Conservation (phyloP, 2,113 vertebrate species). For the Hyaena hyaena region DNA sequence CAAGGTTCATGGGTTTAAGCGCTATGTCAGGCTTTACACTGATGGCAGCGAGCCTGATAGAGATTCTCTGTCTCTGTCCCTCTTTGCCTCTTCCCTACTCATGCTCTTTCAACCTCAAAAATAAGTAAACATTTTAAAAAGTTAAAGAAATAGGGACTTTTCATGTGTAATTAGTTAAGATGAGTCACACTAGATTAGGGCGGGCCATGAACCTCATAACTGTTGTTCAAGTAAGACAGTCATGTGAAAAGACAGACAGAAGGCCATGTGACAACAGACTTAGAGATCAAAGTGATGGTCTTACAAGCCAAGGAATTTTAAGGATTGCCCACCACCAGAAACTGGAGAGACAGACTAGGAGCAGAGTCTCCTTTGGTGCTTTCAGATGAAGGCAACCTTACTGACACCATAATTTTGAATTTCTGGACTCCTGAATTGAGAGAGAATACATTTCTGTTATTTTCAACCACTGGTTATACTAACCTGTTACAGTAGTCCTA, state of each 20-base stretch:
- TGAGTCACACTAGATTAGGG: not conserved
- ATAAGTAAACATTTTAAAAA: no score
- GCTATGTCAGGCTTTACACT: no score
- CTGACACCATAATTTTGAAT: not conserved
- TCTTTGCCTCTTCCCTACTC: no score
- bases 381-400: not conserved
- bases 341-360: not conserved
- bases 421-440: not conserved
- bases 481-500: not conserved
- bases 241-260: not conserved
- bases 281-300: fast-evolving
- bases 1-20: no score
- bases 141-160: not conserved
- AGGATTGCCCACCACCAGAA: not conserved
- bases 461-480: not conserved
- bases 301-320: not conserved
- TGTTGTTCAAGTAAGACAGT: not conserved
- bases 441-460: not conserved
- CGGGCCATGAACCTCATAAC: not conserved
- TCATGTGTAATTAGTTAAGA: not conserved
- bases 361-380: not conserved
- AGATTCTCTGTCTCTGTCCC: no score
- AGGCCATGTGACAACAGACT: not conserved
- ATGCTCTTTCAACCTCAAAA: no score
- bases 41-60: no score